phyloP scores from a whole-genome alignment of 2,888 invertebrate species.

The Cephus rjabovi region DNA sequence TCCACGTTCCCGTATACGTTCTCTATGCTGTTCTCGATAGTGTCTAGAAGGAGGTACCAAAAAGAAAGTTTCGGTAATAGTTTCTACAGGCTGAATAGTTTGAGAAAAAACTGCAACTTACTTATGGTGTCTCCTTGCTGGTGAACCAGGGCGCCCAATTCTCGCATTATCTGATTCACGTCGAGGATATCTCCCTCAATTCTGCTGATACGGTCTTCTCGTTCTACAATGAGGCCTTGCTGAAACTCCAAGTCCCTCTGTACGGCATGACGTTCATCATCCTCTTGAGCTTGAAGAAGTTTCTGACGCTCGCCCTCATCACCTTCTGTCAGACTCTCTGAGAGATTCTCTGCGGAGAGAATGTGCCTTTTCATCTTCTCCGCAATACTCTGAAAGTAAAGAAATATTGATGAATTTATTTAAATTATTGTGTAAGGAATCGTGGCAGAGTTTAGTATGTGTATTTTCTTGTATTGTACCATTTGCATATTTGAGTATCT shows the following conservation, averaged over 20 bases:
- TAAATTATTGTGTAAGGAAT: slow-evolving; percentile 6
- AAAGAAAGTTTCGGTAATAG: not conserved
- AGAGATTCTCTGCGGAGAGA: slow-evolving; percentile 46
- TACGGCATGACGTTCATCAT: slow-evolving; percentile 46
- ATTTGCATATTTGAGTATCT: slow-evolving; percentile 85
- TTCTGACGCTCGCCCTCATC: slow-evolving; percentile 51
- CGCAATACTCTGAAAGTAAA: slow-evolving; percentile 49
- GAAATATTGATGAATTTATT: not conserved
- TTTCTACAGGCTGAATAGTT: not conserved
- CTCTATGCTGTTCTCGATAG: slow-evolving; percentile 86
- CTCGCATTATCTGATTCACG: slow-evolving; percentile 85
- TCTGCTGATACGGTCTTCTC: slow-evolving; percentile 82
- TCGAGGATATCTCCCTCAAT: slow-evolving; percentile 87
- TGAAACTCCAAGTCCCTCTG: slow-evolving; percentile 78
- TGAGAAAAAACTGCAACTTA: slow-evolving; percentile 64
- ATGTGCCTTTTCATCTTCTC: slow-evolving; percentile 61
- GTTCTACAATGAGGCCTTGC: slow-evolving; percentile 82
- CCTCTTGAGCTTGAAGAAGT: slow-evolving; percentile 54
- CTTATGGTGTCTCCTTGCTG: slow-evolving; percentile 81
- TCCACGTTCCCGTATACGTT: slow-evolving; percentile 81
- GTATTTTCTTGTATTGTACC: slow-evolving; percentile 66
- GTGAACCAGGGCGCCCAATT: slow-evolving; percentile 77
- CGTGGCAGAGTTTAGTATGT: not conserved
- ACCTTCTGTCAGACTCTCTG: slow-evolving; percentile 45
- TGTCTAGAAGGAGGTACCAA: slow-evolving; percentile 72